Conservation (phyloP, 2,888 invertebrate genomes). For the Drosophila merina region DNA sequence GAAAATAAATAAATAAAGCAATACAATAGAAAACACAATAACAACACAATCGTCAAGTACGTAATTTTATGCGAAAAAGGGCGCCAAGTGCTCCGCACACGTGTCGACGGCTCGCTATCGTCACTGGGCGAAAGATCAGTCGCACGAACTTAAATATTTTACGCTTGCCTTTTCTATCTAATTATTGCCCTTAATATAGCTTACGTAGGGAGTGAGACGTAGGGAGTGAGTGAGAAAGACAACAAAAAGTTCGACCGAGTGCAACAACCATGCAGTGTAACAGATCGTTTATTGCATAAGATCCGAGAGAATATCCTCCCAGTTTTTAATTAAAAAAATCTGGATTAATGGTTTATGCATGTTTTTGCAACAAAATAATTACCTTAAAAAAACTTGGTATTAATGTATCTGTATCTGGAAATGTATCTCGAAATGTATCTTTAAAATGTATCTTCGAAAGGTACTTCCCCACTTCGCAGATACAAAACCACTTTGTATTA, state of each 20-base stretch:
- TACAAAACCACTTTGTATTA: neutral
- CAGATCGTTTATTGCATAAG: neutral
- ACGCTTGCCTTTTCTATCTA: slow-evolving; percentile 26
- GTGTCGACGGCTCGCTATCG: slow-evolving; percentile 52
- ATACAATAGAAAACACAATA: slow-evolving; percentile 1
- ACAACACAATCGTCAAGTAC: slow-evolving; percentile 20
- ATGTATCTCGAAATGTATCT: too few species aligned
- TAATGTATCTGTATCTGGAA: too few species aligned
- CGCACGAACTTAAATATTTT: slow-evolving; percentile 25
- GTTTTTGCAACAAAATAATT: too few species aligned
- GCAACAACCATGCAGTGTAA: slow-evolving; percentile 1
- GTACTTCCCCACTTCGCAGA: neutral
- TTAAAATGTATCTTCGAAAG: too few species aligned
- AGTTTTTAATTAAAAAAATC: neutral
- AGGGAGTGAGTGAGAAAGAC: neutral
- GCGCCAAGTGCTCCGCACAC: slow-evolving; percentile 74
- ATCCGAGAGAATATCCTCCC: neutral
- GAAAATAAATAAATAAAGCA: neutral
- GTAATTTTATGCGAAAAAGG: slow-evolving; percentile 73
- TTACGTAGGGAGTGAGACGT: slow-evolving; percentile 5
- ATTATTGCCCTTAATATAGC: slow-evolving; percentile 18
- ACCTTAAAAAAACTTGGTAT: too few species aligned
- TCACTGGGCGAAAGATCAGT: slow-evolving; percentile 29
- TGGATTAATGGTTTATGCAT: neutral
- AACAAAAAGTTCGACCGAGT: neutral